Base-by-base conservation (phyloP, 2,797 vertebrate species). In the Hemitrygon akajei region DNA sequence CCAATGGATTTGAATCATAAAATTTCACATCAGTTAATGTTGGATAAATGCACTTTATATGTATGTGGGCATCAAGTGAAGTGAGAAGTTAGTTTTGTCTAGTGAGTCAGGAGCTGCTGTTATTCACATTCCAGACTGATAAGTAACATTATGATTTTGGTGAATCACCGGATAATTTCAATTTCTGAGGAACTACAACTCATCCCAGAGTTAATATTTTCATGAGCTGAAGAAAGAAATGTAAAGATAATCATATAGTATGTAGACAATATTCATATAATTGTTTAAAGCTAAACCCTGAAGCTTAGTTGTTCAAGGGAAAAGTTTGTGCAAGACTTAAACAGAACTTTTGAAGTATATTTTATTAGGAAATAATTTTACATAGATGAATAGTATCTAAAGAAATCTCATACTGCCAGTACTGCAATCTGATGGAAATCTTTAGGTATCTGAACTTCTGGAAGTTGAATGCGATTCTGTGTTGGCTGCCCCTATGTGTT, bases 401-500 rank as follows among this genome's bases (percentile, higher is more conserved):
- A 75, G 40, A 56, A 47, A 47, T 12, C 71, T 7, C 71, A 47
- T 73, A 34, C 66, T 76, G 66, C 56, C 37, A 75, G 30, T 93
- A n/a, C 47, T 47, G 71, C 71, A 56, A 37, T 47, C 73, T 18
- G 16, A 56, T 93, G 37, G 40, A 76, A 93, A 76, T 76, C 18
- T 92, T 91, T 47, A 40, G 69, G 66, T 69, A 91, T 73, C 63
- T 22, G 60, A 22, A n/a, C 30, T 56, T 75, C 37, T 93, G 27
- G 91, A 75, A 56, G 71, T 56, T 93, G 91, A n/a, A 93, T 47
- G 30, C 73, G 76, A 93, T 75, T 76, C 71, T 76, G 71, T 75
- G 40, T 76, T 56, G 69, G 71, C 71, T 58, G 69, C 40, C 40
- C 40, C 37, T 58, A 76, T 56, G 60, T 89, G 18, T 76, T 56